Evolutionary conservation across 2,888 invertebrate genomes (phyloP), one percentile per base, ranked within the genome.

Genomic region (Xylocampa areola): DNA sequence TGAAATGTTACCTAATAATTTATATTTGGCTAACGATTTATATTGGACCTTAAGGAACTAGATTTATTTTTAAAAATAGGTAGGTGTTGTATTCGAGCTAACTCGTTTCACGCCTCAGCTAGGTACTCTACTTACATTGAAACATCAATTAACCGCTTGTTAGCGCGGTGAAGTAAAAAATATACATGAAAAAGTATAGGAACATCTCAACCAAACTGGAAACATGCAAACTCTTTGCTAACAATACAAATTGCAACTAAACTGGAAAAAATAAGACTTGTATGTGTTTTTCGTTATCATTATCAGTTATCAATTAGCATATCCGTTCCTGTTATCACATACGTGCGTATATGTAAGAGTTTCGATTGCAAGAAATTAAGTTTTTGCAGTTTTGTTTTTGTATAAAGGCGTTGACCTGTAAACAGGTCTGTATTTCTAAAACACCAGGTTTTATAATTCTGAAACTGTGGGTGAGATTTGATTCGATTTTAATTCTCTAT

Each of bases 131-230:
- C n/a, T n/a, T 68, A 68, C 65, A 67, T 65, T 55, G 65, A 70
- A 68, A 61, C 75, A 69, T 68, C 71, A 76, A 73, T 77, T 77
- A 78, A 60, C 52, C 30, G 57, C 36, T 58, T 52, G 52, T 68
- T 71, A 75, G 62, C 59, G 49, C 39, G 29, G 27, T 10, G 21
- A 13, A 40, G 16, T 23, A 41, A 44, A 67, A 50, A 63, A 58
- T 7, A 37, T 17, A 30, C 37, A 37, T 23, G n/a, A 23, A 23
- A 23, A 23, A 5, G 25, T 25, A 25, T 40, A 53, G 39, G 36
- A 37, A 33, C 19, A 51, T 16, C 21, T 45, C 7, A 39, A 8
- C 4, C 21, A n/a, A 23, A 17, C 32, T 37, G 11, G 39, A 25
- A 30, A 55, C 23, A 29, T 16, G 27, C 39, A 21, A 52, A 37